Conservation (phyloP, 2,113 vertebrate species). For the Myotis lucifugus region DNA sequence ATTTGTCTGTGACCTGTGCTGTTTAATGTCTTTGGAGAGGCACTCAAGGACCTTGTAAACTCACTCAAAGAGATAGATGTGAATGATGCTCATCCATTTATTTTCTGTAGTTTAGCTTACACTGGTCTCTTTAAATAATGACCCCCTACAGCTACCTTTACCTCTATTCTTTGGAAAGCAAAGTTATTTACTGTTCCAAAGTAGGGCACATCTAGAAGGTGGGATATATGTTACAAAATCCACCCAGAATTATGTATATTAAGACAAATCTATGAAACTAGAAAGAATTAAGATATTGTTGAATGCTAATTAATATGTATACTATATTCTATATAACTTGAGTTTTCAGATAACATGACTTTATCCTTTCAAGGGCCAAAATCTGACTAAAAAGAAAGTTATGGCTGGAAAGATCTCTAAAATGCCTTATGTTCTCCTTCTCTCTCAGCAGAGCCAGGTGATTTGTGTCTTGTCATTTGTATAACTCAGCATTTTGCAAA, state of each 20-base stretch:
- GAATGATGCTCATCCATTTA: not conserved
- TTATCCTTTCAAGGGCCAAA: not conserved
- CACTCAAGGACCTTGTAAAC: not conserved
- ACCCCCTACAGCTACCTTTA: not conserved
- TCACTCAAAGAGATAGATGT: not conserved
- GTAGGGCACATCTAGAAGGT: not conserved
- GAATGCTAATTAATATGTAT: not conserved
- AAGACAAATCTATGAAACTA: not conserved
- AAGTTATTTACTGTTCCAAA: not conserved
- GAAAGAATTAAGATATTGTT: not conserved
- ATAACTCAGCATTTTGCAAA: conserved; percentile 68
- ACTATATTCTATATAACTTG: not conserved
- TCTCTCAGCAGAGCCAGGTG: conserved; percentile 43
- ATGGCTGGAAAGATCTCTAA: not conserved
- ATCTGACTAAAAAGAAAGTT: not conserved
- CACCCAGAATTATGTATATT: not conserved
- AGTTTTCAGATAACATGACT: not conserved
- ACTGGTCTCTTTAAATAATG: not conserved
- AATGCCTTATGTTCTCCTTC: not conserved
- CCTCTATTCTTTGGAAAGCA: not conserved
- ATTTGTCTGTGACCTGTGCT: not conserved
- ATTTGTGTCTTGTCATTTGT: conserved; percentile 70
- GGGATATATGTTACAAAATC: not conserved
- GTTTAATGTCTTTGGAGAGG: not conserved
- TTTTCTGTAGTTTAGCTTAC: not conserved